A percentile compares a stretch with the other conserved stretches of the same genome.
Conservation (phyloP, 2,113 vertebrate genomes). For the Felis chaus region DNA sequence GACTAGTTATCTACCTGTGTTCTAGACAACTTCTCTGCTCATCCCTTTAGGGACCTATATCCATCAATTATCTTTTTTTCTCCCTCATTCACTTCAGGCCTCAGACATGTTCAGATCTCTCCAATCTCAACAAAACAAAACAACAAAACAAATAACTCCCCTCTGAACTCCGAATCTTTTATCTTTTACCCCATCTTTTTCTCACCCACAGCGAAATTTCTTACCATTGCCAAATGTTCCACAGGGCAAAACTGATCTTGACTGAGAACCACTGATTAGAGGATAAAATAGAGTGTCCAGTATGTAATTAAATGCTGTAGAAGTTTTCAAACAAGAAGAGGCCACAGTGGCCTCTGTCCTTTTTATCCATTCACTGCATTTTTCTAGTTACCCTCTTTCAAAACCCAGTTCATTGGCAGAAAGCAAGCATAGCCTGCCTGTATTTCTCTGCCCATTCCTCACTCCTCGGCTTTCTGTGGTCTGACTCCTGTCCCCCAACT, state of each 20-base stretch:
- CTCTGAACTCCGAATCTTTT: background rate
- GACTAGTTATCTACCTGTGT: background rate
- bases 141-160: background rate
- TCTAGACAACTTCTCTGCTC: background rate
- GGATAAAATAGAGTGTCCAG: background rate
- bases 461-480: background rate
- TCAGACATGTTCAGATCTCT: background rate
- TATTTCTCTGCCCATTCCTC: background rate
- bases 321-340: background rate
- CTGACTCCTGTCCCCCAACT: background rate
- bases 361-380: background rate
- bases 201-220: background rate
- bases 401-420: background rate
- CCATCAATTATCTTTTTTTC: background rate
- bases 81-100: background rate
- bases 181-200: background rate
- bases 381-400: background rate
- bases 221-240: background rate
- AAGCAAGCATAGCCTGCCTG: background rate
- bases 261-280: background rate
- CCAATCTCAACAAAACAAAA: background rate
- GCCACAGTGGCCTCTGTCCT: background rate
- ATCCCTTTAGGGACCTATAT: background rate
- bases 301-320: background rate
- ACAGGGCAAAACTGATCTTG: background rate